phyloP scores from a whole-genome alignment of 2,888 invertebrate genomes.

The Mythimna vitellina region DNA sequence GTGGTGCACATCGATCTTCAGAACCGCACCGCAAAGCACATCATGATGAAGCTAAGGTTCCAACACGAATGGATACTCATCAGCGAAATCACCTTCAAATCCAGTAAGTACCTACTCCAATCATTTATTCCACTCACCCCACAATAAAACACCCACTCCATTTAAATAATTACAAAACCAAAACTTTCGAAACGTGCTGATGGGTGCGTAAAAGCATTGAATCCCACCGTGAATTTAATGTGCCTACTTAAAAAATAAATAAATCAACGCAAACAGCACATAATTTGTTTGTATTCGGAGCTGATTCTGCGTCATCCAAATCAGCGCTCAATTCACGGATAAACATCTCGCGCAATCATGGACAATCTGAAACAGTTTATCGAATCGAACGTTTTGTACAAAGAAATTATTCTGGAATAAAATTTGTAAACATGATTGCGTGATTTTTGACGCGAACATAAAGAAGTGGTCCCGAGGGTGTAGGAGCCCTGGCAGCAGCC shows the following conservation, averaged over 20 bases:
- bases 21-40: constrained; percentile 93
- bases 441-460: constrained; percentile 79
- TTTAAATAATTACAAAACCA: constrained; percentile 23
- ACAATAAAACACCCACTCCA: constrained; percentile 12
- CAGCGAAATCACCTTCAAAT: constrained; percentile 96
- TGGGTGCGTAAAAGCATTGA: constrained; percentile 23
- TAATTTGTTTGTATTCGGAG: constrained; percentile 76
- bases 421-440: constrained; percentile 77
- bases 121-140: background rate
- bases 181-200: constrained; percentile 22
- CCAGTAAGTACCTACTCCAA: constrained; percentile 90
- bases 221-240: constrained; percentile 55
- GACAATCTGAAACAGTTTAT: constrained; percentile 76
- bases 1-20: constrained; percentile 94
- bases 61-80: constrained; percentile 96
- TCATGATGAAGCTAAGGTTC: constrained; percentile 94
- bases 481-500: constrained; percentile 65
- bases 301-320: constrained; percentile 71
- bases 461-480: constrained; percentile 70
- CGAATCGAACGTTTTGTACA: constrained; percentile 78
- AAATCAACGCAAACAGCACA: constrained; percentile 68
- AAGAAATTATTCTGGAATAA: constrained; percentile 75
- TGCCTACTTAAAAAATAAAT: constrained; percentile 69
- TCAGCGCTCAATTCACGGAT: constrained; percentile 74
- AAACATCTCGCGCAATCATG: constrained; percentile 71